Conservation (phyloP, 53 echinoderm and acorn worm genomes). For the Holothuria leucospilota region DNA sequence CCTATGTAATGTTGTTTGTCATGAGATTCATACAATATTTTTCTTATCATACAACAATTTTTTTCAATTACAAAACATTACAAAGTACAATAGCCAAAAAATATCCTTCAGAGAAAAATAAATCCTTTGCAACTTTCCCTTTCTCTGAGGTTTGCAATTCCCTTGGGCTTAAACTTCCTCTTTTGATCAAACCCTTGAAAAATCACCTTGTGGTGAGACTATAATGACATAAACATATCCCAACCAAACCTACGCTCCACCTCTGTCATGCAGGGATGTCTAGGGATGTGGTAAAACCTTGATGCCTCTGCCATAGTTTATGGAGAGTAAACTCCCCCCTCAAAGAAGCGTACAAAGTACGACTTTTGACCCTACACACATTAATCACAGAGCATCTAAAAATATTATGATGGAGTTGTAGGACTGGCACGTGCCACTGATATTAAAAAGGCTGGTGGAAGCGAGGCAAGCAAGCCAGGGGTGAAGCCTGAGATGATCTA, state of each 20-base stretch:
- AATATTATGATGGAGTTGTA: conserved; percentile 40
- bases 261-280: conserved; percentile 9
- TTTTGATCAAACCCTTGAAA: neutral
- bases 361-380: conserved; percentile 35
- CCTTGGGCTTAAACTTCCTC: conserved; percentile 17
- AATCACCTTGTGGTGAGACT: conserved; percentile 25
- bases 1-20: too few relatives aligned
- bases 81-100: too few relatives aligned
- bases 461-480: conserved; percentile 14
- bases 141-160: too few relatives aligned
- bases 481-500: neutral
- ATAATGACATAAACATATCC: conserved; percentile 32
- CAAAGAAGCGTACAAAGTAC: conserved; percentile 12
- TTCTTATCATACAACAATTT: too few relatives aligned
- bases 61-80: too few relatives aligned
- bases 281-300: conserved; percentile 31
- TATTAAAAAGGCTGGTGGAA: conserved; percentile 26
- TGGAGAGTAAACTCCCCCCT: conserved; percentile 28
- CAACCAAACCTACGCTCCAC: neutral
- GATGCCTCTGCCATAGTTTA: neutral
- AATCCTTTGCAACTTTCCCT: too few relatives aligned
- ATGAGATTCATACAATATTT: too few relatives aligned
- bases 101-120: too few relatives aligned
- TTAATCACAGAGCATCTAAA: conserved; percentile 35
- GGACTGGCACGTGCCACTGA: conserved; percentile 30